phyloP scores from a whole-genome alignment of 2,888 invertebrate species.

The Axea sp. region DNA sequence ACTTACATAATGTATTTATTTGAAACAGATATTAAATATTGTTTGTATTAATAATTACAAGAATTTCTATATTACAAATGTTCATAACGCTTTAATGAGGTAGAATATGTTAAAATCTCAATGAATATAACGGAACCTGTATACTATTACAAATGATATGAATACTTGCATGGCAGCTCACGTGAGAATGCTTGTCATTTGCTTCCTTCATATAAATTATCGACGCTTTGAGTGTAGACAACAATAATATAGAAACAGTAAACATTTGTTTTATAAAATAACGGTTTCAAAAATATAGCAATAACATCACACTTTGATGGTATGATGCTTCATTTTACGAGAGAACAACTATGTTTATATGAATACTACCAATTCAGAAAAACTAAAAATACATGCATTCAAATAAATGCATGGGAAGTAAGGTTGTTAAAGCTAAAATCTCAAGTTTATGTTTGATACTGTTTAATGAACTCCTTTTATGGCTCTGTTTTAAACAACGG shows the following conservation, averaged over 20 bases:
- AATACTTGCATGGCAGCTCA: conserved; percentile 18
- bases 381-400: conserved; percentile 8
- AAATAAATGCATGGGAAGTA: conserved; percentile 16
- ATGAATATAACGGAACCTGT: conserved; percentile 35
- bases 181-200: conserved; percentile 47
- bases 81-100: conserved; percentile 46
- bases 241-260: conserved; percentile 34
- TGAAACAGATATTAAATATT: too few relatives aligned
- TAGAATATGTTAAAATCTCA: conserved; percentile 23
- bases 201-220: conserved; percentile 43
- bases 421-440: conserved; percentile 10
- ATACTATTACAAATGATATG: conserved; percentile 18
- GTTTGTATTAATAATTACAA: too few relatives aligned
- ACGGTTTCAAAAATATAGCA: conserved; percentile 34
- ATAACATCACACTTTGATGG: not conserved
- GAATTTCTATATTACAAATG: too few relatives aligned
- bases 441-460: not conserved
- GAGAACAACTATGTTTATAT: conserved; percentile 16
- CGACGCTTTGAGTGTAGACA: conserved; percentile 22
- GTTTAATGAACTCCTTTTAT: conserved; percentile 10
- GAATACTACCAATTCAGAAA: not conserved
- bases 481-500: too few relatives aligned
- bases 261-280: conserved; percentile 35
- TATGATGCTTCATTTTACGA: conserved; percentile 15
- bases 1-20: too few relatives aligned